Conservation (phyloP, 2,888 invertebrate species). For the Chaetogeoica ovagalla region DNA sequence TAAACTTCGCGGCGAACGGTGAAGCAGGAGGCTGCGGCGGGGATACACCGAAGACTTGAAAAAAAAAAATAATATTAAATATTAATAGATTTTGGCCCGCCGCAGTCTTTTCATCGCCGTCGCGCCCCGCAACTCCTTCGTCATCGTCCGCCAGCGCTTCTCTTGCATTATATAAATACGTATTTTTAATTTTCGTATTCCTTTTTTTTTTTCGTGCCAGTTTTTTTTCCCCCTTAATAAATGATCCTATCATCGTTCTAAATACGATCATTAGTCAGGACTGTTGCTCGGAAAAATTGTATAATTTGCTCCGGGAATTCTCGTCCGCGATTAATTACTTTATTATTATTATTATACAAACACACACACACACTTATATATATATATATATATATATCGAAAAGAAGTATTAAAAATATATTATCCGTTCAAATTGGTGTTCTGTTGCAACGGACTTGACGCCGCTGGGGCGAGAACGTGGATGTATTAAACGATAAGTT, state of each 20-base stretch:
- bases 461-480: not conserved
- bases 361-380: too few relatives aligned
- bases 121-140: not conserved
- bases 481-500: not conserved
- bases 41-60: slow-evolving; percentile 27
- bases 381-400: not conserved
- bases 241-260: slow-evolving; percentile 50
- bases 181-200: not conserved
- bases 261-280: slow-evolving; percentile 52
- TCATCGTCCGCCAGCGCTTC: slow-evolving; percentile 1
- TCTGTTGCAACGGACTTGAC: slow-evolving; percentile 13
- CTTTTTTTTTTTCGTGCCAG: not conserved
- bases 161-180: slow-evolving; percentile 34
- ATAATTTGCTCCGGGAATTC: slow-evolving; percentile 48
- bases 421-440: slow-evolving; percentile 40
- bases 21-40: not conserved
- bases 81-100: slow-evolving; percentile 49
- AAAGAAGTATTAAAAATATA: slow-evolving; percentile 45
- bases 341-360: too few relatives aligned
- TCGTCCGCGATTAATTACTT: slow-evolving; percentile 41
- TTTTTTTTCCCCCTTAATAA: slow-evolving; percentile 47
- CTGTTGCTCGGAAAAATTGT: slow-evolving; percentile 36
- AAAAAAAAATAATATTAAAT: too few relatives aligned
- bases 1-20: slow-evolving; percentile 20
- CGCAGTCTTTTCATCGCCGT: slow-evolving; percentile 44